Conservation (phyloP, 2,113 vertebrate genomes). For the Albula glossodonta region DNA sequence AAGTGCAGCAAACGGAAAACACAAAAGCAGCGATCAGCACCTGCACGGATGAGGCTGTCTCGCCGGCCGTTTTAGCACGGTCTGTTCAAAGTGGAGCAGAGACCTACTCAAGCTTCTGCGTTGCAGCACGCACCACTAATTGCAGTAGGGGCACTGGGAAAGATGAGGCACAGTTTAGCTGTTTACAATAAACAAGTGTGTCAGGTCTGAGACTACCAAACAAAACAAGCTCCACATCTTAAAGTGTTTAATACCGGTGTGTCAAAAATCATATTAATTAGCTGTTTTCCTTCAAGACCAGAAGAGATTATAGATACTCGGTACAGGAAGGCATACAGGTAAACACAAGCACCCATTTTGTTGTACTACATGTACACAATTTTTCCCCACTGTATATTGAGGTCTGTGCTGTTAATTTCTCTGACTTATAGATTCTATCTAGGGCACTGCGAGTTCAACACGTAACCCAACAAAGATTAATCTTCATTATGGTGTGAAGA, state of each 20-base stretch:
- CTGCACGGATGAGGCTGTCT: not conserved
- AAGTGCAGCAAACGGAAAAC: not conserved
- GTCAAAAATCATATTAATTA: not conserved
- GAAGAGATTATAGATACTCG: not conserved
- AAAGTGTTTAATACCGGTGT: not conserved
- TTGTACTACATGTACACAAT: too few relatives aligned
- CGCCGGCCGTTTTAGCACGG: not conserved
- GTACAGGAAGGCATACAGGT: not conserved
- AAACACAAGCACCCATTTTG: not conserved
- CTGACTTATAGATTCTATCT: too few relatives aligned
- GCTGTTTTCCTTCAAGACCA: not conserved
- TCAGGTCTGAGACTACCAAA: not conserved
- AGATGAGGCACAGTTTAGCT: not conserved
- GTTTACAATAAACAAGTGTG: not conserved
- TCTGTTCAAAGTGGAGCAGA: not conserved
- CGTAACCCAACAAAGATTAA: too few relatives aligned
- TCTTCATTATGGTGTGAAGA: too few relatives aligned
- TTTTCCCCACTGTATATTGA: too few relatives aligned
- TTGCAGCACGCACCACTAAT: too few relatives aligned
- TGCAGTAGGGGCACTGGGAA: not conserved
- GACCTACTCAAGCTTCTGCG: not conserved
- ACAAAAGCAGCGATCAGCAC: not conserved
- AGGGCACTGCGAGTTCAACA: too few relatives aligned
- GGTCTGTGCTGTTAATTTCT: too few relatives aligned
- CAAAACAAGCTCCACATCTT: not conserved